These are phyloP conservation scores for Paracentrotus lividus DNA, from an alignment of 53 echinoderm and acorn worm genomes.

Conservation along the genomic window DNA sequence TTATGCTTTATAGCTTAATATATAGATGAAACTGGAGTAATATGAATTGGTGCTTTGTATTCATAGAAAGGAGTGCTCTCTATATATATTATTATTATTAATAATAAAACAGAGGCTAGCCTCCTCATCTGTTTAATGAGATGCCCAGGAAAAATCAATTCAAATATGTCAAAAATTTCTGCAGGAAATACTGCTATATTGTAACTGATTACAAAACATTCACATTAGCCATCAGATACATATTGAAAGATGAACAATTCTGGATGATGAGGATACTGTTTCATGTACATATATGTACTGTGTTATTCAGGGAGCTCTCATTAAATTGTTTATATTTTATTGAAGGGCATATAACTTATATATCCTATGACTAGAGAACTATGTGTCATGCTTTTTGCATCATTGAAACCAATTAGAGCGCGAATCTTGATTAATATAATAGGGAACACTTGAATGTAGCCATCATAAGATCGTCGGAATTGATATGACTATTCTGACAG, in stretches of 20 bases:
- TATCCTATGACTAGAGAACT: background rate
- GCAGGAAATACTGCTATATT: background rate
- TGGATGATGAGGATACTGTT: background rate
- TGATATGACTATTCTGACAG: constrained; percentile 26
- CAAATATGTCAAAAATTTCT: background rate
- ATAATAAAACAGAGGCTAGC: background rate
- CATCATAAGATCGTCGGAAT: background rate
- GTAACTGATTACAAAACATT: background rate
- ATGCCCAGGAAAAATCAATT: background rate
- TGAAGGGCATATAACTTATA: background rate
- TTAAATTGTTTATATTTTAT: background rate
- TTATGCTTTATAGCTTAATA: too few species aligned
- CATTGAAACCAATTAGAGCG: background rate
- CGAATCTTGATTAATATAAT: background rate
- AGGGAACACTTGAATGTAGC: background rate
- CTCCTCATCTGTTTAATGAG: background rate
- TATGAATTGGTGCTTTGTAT: too few species aligned
- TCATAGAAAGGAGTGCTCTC: too few species aligned
- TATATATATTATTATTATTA: too few species aligned
- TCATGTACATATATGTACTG: too few species aligned
- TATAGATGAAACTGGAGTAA: too few species aligned
- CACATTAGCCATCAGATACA: background rate
- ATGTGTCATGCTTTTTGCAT: constrained; percentile 10
- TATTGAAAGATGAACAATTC: background rate
- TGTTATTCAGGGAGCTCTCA: background rate